A percentile compares a stretch with the other conserved stretches of the same genome.
Conservation (phyloP, 2,113 vertebrate species). For the Aythya baeri region DNA sequence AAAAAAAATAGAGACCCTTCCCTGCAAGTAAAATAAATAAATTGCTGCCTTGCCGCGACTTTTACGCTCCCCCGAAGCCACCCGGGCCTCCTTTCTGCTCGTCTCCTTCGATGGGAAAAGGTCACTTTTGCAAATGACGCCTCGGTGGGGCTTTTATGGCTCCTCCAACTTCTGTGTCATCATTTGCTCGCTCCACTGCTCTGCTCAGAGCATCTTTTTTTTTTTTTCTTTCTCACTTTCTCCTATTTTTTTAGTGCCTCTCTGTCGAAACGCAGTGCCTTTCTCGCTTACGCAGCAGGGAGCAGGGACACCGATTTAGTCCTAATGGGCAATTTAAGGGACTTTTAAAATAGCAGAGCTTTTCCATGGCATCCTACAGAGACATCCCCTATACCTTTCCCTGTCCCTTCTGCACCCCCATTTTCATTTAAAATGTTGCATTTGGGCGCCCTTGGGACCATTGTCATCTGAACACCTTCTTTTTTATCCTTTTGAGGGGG, state of each 20-base stretch:
- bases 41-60: neutral
- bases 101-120: conserved; percentile 40
- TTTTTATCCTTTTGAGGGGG: neutral
- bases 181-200: conserved; percentile 43
- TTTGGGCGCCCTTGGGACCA: neutral
- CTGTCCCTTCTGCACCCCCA: neutral
- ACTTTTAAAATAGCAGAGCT: neutral
- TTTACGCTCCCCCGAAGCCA: neutral
- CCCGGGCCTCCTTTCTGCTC: conserved; percentile 10
- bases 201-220: neutral
- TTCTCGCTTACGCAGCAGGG: neutral
- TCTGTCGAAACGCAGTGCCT: rapidly evolving
- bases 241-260: neutral
- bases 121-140: conserved; percentile 57
- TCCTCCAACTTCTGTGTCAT: conserved; percentile 48
- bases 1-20: neutral
- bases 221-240: neutral
- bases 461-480: neutral
- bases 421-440: neutral
- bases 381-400: neutral
- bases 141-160: conserved; percentile 60
- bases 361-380: neutral
- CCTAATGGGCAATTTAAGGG: conserved; percentile 37
- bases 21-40: conserved; percentile 36
- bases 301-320: neutral